These are phyloP conservation scores for Chelonoidis abingdonii DNA, from an alignment of 2,113 vertebrate species.

Conservation along the genomic window DNA sequence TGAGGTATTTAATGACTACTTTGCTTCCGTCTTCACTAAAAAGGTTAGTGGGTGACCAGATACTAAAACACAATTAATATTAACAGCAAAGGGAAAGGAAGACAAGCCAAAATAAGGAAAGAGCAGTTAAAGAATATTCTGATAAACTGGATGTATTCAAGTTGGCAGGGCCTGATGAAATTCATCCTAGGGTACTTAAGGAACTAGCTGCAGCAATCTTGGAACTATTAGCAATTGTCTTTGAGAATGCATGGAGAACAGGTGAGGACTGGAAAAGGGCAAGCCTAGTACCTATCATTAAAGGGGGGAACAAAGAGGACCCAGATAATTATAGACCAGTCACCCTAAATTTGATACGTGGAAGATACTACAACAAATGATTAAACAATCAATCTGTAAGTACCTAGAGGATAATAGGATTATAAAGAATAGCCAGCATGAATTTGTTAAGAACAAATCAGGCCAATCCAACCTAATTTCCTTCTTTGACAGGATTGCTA, in stretches of 20 bases:
- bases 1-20: not conserved
- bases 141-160: not conserved
- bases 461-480: not conserved
- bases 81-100: not conserved
- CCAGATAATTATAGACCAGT: not conserved
- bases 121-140: not conserved
- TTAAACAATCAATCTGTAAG: not conserved
- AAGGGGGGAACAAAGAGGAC: not conserved
- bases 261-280: not conserved
- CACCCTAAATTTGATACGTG: not conserved
- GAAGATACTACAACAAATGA: not conserved
- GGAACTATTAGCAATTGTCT: not conserved
- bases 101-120: not conserved
- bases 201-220: not conserved
- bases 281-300: not conserved
- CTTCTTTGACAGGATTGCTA: not conserved
- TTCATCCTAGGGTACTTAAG: not conserved
- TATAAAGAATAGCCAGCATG: not conserved
- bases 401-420: not conserved
- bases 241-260: not conserved
- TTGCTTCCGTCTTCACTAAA: not conserved
- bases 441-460: not conserved
- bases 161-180: not conserved
- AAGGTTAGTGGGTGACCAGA: not conserved
- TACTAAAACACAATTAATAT: not conserved